Conservation (phyloP, 2,113 vertebrate genomes). For the Podocnemis expansa region DNA sequence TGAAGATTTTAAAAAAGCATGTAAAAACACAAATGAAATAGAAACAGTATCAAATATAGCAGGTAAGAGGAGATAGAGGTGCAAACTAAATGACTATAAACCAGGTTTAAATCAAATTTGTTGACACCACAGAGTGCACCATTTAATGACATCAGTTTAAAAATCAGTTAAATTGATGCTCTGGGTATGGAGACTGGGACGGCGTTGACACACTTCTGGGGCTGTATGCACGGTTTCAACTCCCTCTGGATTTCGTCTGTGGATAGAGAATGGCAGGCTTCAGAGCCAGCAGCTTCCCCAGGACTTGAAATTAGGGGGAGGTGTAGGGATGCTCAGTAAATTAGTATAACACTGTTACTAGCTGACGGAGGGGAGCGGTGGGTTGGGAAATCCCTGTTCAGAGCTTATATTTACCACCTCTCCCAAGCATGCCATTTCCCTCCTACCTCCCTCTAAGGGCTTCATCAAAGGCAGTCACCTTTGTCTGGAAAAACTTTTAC, state of each 20-base stretch:
- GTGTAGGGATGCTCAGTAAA: too few relatives aligned
- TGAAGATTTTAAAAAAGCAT: neutral
- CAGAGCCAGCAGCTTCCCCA: too few relatives aligned
- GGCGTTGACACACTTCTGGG: accelerated
- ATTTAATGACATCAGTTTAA: neutral
- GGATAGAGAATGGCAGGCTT: neutral
- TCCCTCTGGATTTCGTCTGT: neutral
- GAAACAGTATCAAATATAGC: neutral
- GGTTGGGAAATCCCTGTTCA: too few relatives aligned
- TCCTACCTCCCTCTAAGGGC: neutral
- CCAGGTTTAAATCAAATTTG: neutral
- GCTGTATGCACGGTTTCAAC: accelerated
- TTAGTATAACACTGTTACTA: too few relatives aligned
- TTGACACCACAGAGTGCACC: neutral
- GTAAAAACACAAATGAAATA: neutral
- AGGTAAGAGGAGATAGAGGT: neutral
- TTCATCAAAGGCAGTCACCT: neutral
- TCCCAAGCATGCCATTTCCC: neutral
- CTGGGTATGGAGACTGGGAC: neutral
- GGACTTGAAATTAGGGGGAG: too few relatives aligned
- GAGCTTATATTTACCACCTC: neutral
- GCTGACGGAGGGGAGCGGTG: too few relatives aligned
- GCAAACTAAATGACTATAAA: neutral
- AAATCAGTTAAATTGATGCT: accelerated
- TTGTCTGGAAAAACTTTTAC: neutral